Evolutionary conservation across 2,797 vertebrate species (phyloP), one percentile per base, ranked within the genome.

Genomic region (Lindbergichthys nudifrons): DNA sequence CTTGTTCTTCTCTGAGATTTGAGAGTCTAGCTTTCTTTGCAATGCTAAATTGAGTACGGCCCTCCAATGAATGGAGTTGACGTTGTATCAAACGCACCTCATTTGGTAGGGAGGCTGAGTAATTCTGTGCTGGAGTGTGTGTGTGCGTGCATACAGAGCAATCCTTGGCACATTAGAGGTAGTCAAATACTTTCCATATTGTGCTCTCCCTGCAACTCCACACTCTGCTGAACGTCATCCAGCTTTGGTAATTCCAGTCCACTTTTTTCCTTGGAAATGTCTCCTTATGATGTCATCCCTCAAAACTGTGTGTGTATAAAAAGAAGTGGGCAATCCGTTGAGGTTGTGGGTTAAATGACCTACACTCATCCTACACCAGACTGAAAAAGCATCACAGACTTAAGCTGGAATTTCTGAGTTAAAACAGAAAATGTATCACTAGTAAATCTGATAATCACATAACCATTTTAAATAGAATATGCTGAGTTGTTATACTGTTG

Each of bases 101-200:
- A 81, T 83, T 75, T 80, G 71, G 79, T 78, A 26, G 68, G 57
- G 69, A 65, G 63, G 45, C 41, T 32, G 59, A 59, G 48, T 30
- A 45, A n/a, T 45, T 70, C 14, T 70, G 47, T 64, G 26, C 51
- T 10, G 19, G 19, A 42, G 65, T 59, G 42, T 65, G 71, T 48
- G 39, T 47, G 66, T 61, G 76, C 43, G 57, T 54, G 65, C 13
- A 32, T 57, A 52, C 50, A 69, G 73, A 69, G 62, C 7, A 54
- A 75, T 75, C 69, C 69, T 51, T 79, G 86, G 74, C 65, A 18
- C 63, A 32, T 84, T 64, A 53, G 70, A 78, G 56, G 75, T 75
- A 79, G 72, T 85, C 45, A 84, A 92, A 95, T 93, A 94, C 85
- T 95, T 95, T 95, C 93, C 94, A 91, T 90, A 83, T 79, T 84